phyloP scores from a whole-genome alignment of 92 coral and sea anemone species.

The Micromussa lordhowensis region DNA sequence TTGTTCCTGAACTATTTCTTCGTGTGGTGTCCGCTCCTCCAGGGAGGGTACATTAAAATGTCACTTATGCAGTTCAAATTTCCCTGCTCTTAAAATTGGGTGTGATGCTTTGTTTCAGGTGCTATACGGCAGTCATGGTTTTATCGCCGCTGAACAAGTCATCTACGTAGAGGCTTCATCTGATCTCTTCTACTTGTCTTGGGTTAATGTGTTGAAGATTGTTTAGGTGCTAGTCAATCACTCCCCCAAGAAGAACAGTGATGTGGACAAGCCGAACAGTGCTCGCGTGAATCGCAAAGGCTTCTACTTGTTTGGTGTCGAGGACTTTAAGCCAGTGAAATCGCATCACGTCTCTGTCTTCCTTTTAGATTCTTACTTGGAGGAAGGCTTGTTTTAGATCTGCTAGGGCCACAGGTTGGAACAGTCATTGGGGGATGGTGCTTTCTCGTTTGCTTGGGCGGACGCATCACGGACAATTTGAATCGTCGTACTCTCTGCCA shows the following conservation, averaged over 20 bases:
- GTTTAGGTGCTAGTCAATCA: background rate
- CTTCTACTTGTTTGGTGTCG: no score
- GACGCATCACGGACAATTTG: conserved; percentile 59
- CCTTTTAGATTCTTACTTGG: conserved; percentile 25
- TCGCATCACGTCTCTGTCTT: conserved; percentile 23
- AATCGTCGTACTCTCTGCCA: conserved; percentile 64
- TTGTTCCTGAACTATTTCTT: conserved; percentile 2
- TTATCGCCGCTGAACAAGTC: background rate
- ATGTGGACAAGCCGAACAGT: no score
- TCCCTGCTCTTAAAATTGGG: background rate
- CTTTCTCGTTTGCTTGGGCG: conserved; percentile 25
- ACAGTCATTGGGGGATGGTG: conserved; percentile 59
- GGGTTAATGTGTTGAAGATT: conserved; percentile 39
- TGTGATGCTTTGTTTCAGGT: background rate
- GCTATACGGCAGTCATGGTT: background rate
- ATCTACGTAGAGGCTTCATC: conserved; percentile 31
- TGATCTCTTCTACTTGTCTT: conserved; percentile 31
- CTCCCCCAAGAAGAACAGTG: no score
- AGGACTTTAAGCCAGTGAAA: no score
- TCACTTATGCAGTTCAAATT: conserved; percentile 57
- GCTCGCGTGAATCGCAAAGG: no score
- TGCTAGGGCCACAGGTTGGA: conserved; percentile 44
- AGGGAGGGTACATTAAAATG: conserved; percentile 52
- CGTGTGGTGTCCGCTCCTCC: conserved; percentile 25
- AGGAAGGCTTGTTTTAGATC: background rate